Conservation (phyloP, 2,797 vertebrate genomes). For the Aldrovandia affinis region DNA sequence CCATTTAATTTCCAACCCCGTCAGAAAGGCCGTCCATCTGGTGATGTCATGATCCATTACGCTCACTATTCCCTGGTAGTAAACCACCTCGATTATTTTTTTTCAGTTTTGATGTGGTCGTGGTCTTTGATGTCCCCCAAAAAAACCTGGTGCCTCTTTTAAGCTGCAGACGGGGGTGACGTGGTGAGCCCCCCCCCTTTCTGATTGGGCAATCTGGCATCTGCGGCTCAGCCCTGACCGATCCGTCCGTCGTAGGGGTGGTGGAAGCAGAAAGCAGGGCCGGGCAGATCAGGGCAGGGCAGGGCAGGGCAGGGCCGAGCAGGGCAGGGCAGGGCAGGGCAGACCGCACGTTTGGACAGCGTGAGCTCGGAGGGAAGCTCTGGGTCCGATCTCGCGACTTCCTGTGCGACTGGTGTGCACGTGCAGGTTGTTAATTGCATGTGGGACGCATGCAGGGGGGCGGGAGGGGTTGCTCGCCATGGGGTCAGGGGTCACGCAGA, state of each 20-base stretch:
- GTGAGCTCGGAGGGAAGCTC: background rate
- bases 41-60: background rate
- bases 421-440: background rate
- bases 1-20: background rate
- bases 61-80: background rate
- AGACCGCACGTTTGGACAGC: background rate
- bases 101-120: slow-evolving; percentile 18
- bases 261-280: background rate
- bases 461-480: background rate
- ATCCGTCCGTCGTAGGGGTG: background rate
- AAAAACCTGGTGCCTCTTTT: background rate
- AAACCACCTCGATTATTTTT: background rate
- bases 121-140: slow-evolving; percentile 11
- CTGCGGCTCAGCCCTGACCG: background rate
- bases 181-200: background rate
- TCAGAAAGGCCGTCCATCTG: slow-evolving; percentile 14
- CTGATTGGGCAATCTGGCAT: background rate
- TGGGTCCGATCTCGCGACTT: background rate
- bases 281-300: background rate
- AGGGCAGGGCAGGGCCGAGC: background rate
- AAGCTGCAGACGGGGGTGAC: background rate
- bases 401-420: background rate
- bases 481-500: background rate
- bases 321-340: background rate
- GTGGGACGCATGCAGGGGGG: background rate